A percentile compares a stretch with the other conserved stretches of the same genome.
Conservation (phyloP, 2,113 vertebrate genomes). For the Rhinolophus sinicus region DNA sequence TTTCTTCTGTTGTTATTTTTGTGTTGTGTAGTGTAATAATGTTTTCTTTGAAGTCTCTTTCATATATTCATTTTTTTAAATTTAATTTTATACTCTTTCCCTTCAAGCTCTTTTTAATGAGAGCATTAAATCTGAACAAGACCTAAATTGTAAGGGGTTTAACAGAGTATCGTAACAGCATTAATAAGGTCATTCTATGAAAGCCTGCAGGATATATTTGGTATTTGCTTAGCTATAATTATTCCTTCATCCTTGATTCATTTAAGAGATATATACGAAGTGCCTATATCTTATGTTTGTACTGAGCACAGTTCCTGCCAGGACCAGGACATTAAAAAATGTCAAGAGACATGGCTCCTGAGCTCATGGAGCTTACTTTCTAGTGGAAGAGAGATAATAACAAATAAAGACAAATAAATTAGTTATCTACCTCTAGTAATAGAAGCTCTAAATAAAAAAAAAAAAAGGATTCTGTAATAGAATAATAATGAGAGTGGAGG, state of each 20-base stretch:
- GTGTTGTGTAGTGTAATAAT: conserved; percentile 60
- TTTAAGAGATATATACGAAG: not conserved
- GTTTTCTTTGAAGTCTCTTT: conserved; percentile 53
- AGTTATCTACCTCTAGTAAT: not conserved
- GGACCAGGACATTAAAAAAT: not conserved
- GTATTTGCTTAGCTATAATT: conserved; percentile 33
- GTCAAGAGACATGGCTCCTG: not conserved
- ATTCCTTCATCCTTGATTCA: conserved; percentile 33
- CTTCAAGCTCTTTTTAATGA: conserved; percentile 73
- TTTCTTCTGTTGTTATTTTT: conserved; percentile 62
- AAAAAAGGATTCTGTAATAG: not conserved
- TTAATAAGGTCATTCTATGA: conserved; percentile 59
- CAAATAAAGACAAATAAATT: not conserved
- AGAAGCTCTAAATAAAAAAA: not conserved
- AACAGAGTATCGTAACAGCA: conserved; percentile 52
- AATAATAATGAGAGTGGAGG: not conserved
- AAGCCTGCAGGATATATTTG: conserved; percentile 49
- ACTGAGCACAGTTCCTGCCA: not conserved
- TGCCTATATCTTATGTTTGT: not conserved
- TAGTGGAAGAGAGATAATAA: not conserved
- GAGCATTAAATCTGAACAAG: conserved; percentile 69
- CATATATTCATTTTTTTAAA: conserved; percentile 46
- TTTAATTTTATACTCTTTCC: conserved; percentile 69
- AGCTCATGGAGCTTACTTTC: not conserved
- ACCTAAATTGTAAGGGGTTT: conserved; percentile 60